phyloP scores from a whole-genome alignment of 2,113 vertebrate species.

The Erythrolamprus reginae region DNA sequence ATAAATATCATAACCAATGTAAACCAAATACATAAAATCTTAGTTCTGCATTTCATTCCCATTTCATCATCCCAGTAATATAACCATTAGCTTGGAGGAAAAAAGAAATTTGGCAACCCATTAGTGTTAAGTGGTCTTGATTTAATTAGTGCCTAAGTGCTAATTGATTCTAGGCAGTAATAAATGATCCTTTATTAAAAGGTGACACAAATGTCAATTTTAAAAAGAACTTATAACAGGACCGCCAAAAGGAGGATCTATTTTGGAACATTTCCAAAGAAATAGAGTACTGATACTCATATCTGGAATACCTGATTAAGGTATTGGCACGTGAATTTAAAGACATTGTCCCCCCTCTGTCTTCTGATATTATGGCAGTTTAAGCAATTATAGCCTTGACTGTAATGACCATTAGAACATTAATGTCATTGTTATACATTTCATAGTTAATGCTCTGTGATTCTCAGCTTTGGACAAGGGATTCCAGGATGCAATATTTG shows the following conservation, averaged over 20 bases:
- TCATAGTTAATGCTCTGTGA: neutral
- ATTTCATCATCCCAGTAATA: neutral
- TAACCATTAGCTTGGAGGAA: neutral
- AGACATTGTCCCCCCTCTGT: neutral
- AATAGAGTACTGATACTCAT: neutral
- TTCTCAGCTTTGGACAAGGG: neutral
- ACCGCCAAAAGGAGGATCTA: neutral
- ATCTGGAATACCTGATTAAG: neutral
- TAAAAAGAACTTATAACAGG: slow-evolving; percentile 4
- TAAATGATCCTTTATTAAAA: slow-evolving; percentile 11
- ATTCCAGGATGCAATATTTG: neutral
- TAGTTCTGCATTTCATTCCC: neutral
- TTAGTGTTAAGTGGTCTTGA: slow-evolving; percentile 13
- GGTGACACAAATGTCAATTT: slow-evolving; percentile 9
- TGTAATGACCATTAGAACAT: neutral
- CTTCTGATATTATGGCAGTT: neutral
- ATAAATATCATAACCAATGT: neutral
- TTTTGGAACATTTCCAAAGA: neutral
- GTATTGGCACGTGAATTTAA: neutral
- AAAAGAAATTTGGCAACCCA: neutral
- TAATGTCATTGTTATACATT: neutral
- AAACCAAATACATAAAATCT: neutral
- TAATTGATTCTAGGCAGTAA: slow-evolving; percentile 7
- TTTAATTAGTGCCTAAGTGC: slow-evolving; percentile 22
- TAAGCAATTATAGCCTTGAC: neutral